Conservation (phyloP, 2,888 invertebrate species). For the Ichneumoninae sp. region DNA sequence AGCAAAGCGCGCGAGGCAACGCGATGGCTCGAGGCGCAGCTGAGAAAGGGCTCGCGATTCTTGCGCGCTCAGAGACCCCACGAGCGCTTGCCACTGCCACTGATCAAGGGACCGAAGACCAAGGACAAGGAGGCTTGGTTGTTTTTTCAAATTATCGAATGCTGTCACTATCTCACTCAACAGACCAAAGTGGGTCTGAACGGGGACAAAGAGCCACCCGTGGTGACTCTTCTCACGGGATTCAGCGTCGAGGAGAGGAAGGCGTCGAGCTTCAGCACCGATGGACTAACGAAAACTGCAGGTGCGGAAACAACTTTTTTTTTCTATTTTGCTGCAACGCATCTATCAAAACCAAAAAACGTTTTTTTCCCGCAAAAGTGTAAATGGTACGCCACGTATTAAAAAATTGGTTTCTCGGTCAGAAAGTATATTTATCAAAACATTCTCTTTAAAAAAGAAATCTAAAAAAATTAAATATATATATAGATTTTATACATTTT, state of each 20-base stretch:
- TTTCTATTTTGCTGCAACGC: no score
- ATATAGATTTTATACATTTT: no score
- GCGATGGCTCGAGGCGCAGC: constrained; percentile 95
- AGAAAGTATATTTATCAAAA: no score
- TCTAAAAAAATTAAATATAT: no score
- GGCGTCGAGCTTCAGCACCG: constrained; percentile 88
- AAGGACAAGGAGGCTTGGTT: constrained; percentile 90
- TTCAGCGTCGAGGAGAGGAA: constrained; percentile 85
- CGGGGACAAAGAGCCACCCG: constrained; percentile 84
- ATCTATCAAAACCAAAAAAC: no score
- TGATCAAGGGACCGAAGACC: constrained; percentile 91
- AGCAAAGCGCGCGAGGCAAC: constrained; percentile 95
- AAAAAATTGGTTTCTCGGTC: no score
- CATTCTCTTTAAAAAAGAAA: no score
- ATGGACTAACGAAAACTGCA: constrained; percentile 91
- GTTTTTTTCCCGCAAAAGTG: no score
- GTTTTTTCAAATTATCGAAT: constrained; percentile 93
- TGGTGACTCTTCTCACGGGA: constrained; percentile 93
- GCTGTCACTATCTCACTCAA: constrained; percentile 91
- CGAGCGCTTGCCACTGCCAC: constrained; percentile 90
- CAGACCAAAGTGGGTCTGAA: constrained; percentile 82
- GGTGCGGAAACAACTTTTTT: constrained; percentile 78
- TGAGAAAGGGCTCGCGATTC: constrained; percentile 94
- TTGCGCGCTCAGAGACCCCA: constrained; percentile 94
- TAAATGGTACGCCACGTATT: no score